Base-by-base conservation (phyloP, 2,888 invertebrate genomes). In the Cordylochernes scorpioides region DNA sequence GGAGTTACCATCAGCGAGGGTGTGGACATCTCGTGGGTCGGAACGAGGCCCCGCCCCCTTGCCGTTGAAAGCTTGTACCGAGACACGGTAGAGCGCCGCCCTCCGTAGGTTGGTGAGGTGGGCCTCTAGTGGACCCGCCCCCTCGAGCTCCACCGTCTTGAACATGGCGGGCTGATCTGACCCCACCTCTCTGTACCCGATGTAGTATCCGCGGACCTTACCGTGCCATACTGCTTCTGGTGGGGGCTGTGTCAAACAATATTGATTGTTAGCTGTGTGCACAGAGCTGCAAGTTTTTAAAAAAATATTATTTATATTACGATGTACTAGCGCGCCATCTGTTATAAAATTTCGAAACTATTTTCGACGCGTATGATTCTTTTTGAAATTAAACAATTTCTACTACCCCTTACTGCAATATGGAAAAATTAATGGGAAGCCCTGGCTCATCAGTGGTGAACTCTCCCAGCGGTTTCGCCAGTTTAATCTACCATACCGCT, bases 171-270 rank as follows among this genome's bases (percentile, higher is more conserved):
- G 46, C 2, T 45, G 40, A 5, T 44, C 43, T 16, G 44, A 40
- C 17, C 46, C 36, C 35, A 32, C 26, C 15, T 44, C 39, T 19
- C 47, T 46, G 46, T 62, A 66, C 5, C 68, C 73, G 14, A 75
- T 63, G 49, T 71, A 71, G 46, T 69, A 74, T 15, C 73, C 72
- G 43, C 67, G 63, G 34, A 72, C 64, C 39, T 70, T 66, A 1
- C 74, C 74, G 46, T 75, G 70, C 26, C 69, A 59, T 16, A 69
- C 49, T 42, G 71, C 69, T 1, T 60, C 53, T 10, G 65, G 44
- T 0, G 74, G 74, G 1, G 72, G 68, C 39, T 47, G 21, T 13
- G n/a, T n/a, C n/a, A n/a, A n/a, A n/a, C n/a, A n/a, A n/a, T n/a
- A n/a, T n/a, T n/a, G n/a, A n/a, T n/a, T n/a, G n/a, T n/a, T n/a